Percentiles rank a stretch among this genome's conserved stretches.
Evolutionary conservation across 2,888 invertebrate species (phyloP).

Genomic region (Pollenia angustigena): DNA sequence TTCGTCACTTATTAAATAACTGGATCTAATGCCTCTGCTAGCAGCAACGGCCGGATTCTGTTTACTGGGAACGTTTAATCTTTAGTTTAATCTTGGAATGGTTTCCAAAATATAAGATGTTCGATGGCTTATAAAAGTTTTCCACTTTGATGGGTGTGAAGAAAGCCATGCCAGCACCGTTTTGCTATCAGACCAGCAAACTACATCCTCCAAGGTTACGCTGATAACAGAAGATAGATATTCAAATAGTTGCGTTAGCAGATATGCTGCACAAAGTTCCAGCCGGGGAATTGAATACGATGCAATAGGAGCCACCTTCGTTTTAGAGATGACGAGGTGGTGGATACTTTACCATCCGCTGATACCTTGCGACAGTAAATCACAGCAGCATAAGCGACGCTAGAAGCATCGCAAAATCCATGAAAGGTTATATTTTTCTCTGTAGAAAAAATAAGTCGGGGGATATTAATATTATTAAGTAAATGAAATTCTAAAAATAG

Average conservation of each 20-base stretch:
- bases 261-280: conserved; percentile 43
- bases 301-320: conserved; percentile 35
- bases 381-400: conserved; percentile 33
- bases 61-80: no score
- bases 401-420: conserved; percentile 46
- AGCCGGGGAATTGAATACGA: conserved; percentile 17
- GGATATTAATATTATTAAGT: conserved; percentile 45
- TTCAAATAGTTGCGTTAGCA: conserved; percentile 15
- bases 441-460: conserved; percentile 36
- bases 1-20: background rate
- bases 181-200: conserved; percentile 52
- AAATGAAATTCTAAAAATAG: conserved; percentile 54
- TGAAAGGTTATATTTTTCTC: conserved; percentile 19
- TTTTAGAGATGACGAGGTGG: conserved; percentile 31
- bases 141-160: conserved; percentile 46
- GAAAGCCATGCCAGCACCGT: conserved; percentile 21
- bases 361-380: conserved; percentile 40
- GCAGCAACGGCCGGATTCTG: no score
- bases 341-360: conserved; percentile 11
- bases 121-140: conserved; percentile 37
- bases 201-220: background rate
- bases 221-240: conserved; percentile 21
- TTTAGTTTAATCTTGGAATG: conserved; percentile 6
- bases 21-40: conserved; percentile 14
- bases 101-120: conserved; percentile 24